Evolutionary conservation across 2,888 invertebrate genomes (phyloP).

Genomic region (Tetranychus truncatus): DNA sequence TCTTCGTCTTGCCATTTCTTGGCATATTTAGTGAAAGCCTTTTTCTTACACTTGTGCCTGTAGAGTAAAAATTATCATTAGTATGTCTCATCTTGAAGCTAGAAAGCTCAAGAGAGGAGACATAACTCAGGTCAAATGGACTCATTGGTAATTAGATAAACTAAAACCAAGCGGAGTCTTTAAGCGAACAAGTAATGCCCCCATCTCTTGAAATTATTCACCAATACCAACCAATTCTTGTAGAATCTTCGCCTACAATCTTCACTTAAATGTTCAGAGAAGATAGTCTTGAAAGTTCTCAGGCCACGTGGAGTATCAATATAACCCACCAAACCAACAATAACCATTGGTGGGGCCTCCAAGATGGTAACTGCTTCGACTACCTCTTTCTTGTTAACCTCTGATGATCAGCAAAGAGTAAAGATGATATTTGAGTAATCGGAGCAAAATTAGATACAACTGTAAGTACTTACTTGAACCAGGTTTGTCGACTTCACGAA

Average conservation of each 20-base stretch:
- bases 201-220: background rate
- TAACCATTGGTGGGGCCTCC: constrained; percentile 94
- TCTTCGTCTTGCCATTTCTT: constrained; percentile 97
- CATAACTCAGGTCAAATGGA: background rate
- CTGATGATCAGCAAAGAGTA: constrained; percentile 31
- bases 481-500: constrained; percentile 92
- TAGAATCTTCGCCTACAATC: constrained; percentile 97
- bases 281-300: constrained; percentile 80
- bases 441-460: constrained; percentile 37
- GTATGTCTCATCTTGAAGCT: constrained; percentile 19
- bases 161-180: constrained; percentile 1
- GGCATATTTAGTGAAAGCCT: constrained; percentile 93
- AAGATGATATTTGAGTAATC: constrained; percentile 34
- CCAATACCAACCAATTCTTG: constrained; percentile 83
- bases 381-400: constrained; percentile 98
- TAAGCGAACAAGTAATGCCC: background rate
- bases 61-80: background rate
- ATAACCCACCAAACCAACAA: constrained; percentile 94
- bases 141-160: background rate
- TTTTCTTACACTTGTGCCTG: constrained; percentile 99
- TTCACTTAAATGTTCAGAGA: constrained; percentile 97
- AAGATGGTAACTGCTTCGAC: constrained; percentile 96
- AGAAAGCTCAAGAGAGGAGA: constrained; percentile 22
- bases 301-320: constrained; percentile 96
- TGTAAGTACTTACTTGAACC: constrained; percentile 48